A percentile compares a stretch with the other conserved stretches of the same genome.
phyloP scores from a whole-genome alignment of 2,888 invertebrate genomes.

The Papilio demoleus region DNA sequence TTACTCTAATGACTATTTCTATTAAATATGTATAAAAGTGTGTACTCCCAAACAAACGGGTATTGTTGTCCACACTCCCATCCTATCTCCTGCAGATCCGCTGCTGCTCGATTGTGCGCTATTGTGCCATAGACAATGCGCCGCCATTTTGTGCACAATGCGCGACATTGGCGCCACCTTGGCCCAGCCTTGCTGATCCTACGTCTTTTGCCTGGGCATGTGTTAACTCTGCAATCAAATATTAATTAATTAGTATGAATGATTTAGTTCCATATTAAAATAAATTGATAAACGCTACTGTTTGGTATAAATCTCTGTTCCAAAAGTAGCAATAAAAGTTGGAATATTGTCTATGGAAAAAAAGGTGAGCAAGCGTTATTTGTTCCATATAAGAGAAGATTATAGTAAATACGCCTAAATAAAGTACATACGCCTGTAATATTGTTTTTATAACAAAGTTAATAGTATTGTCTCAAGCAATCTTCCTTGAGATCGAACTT shows the following conservation, averaged over 20 bases:
- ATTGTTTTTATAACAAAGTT: background rate
- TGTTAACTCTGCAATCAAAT: constrained; percentile 23
- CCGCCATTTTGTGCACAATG: constrained; percentile 43
- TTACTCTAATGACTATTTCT: background rate
- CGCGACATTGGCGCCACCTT: constrained; percentile 45
- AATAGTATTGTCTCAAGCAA: background rate
- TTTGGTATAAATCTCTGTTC: background rate
- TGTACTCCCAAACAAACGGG: constrained; percentile 34
- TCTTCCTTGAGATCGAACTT: constrained; percentile 41
- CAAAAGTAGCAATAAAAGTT: background rate
- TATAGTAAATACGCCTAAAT: too few species aligned
- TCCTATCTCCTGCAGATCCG: constrained; percentile 38
- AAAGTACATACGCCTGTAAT: too few species aligned
- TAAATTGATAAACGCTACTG: too few species aligned
- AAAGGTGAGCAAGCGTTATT: background rate
- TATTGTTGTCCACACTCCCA: constrained; percentile 39
- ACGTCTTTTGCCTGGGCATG: constrained; percentile 34
- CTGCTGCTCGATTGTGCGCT: constrained; percentile 34
- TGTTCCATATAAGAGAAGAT: too few species aligned
- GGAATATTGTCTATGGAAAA: background rate
- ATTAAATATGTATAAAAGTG: background rate
- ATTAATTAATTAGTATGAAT: constrained; percentile 4
- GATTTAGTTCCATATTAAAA: background rate
- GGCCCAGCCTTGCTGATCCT: constrained; percentile 40
- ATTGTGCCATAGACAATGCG: constrained; percentile 41